Evolutionary conservation across 2,888 invertebrate species (phyloP).

Genomic region (Pilophorus perplexus): DNA sequence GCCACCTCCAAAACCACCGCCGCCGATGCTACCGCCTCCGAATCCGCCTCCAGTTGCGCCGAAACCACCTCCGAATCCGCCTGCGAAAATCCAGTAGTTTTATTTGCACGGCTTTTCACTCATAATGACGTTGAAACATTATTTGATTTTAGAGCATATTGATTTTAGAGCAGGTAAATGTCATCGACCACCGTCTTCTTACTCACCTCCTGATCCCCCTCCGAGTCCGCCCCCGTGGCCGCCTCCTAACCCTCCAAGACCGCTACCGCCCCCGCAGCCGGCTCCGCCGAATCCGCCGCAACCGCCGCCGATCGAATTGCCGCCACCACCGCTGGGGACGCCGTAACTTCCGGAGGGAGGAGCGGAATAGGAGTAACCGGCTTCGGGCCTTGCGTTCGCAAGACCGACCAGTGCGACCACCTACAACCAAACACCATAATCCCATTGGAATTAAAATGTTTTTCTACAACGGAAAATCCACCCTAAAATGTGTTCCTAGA

Average conservation of each 20-base stretch:
- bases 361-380: constrained; percentile 49
- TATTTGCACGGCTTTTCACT: too few species aligned
- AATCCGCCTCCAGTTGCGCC: constrained; percentile 21
- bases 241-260: constrained; percentile 44
- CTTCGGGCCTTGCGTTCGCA: constrained; percentile 50
- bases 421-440: too few species aligned
- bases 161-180: too few species aligned
- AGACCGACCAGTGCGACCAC: constrained; percentile 49
- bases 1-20: constrained; percentile 44
- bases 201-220: too few species aligned
- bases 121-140: too few species aligned
- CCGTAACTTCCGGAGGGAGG: constrained; percentile 49
- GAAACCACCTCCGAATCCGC: constrained; percentile 45
- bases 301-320: constrained; percentile 42
- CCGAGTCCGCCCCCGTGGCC: constrained; percentile 42
- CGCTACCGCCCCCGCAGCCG: constrained; percentile 45
- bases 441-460: not conserved
- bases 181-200: too few species aligned
- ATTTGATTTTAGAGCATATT: too few species aligned
- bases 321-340: constrained; percentile 46
- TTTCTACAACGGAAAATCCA: not conserved
- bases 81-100: constrained; percentile 15
- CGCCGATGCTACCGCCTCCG: constrained; percentile 36
- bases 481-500: not conserved
- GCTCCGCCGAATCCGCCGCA: constrained; percentile 46